Percentiles rank a stretch among this genome's conserved stretches.
phyloP scores from a whole-genome alignment of 2,888 invertebrate species.

The Malthinus flaveolus region DNA sequence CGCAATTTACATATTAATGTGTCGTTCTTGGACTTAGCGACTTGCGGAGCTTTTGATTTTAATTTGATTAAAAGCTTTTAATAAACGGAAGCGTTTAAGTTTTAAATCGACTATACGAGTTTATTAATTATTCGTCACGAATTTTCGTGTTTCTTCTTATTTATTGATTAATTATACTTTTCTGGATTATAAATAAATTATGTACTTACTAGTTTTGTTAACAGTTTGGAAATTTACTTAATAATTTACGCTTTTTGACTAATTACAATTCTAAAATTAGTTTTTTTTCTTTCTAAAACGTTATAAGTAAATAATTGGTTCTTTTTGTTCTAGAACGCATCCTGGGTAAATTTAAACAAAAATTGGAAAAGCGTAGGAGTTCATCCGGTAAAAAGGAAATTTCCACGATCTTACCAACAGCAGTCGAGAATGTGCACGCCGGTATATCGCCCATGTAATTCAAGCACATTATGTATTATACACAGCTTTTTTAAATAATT shows the following conservation, averaged over 20 bases:
- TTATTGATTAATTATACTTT: no score
- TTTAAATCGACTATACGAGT: no score
- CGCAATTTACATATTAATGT: constrained; percentile 1
- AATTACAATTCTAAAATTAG: no score
- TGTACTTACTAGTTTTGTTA: no score
- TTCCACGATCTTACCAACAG: constrained; percentile 28
- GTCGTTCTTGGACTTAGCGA: not conserved
- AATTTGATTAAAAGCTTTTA: not conserved
- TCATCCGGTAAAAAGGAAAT: constrained; percentile 19
- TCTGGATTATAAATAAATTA: no score
- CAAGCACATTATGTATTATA: constrained; percentile 41
- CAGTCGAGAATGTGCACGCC: constrained; percentile 52
- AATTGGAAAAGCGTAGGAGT: constrained; percentile 15
- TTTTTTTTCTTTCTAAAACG: no score
- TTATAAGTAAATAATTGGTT: no score
- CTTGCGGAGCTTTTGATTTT: not conserved
- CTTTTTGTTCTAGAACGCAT: constrained; percentile 21
- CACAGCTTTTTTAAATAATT: constrained; percentile 10
- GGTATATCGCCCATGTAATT: constrained; percentile 55
- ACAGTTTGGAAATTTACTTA: no score
- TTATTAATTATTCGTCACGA: no score
- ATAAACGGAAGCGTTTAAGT: not conserved
- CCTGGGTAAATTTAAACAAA: constrained; percentile 25
- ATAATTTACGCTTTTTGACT: no score
- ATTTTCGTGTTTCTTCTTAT: no score